Evolutionary conservation across 2,113 vertebrate genomes (phyloP).

Genomic region (Pan paniscus): DNA sequence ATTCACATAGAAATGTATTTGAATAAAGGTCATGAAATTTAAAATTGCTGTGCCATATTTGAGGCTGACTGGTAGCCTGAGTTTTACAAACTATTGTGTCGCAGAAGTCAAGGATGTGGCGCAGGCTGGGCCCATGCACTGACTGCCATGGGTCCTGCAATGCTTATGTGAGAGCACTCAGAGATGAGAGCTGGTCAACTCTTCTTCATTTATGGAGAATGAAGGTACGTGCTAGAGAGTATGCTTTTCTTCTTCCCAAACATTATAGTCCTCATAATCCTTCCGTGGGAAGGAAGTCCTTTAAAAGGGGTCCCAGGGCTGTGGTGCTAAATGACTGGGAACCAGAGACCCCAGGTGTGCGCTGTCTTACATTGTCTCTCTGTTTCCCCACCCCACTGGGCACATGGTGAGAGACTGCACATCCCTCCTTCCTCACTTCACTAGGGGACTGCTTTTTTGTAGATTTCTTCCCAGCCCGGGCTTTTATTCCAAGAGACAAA

Average conservation of each 20-base stretch:
- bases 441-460: not conserved
- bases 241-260: not conserved
- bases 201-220: not conserved
- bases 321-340: not conserved
- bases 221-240: not conserved
- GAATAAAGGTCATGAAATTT: not conserved
- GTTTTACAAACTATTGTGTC: not conserved
- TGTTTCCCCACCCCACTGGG: not conserved
- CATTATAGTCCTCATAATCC: not conserved
- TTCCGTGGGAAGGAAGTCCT: not conserved
- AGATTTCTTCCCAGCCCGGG: not conserved
- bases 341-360: not conserved
- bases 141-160: accelerated
- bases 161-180: not conserved
- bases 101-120: not conserved
- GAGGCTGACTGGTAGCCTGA: not conserved
- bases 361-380: too few species aligned
- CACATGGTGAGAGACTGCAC: not conserved
- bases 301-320: not conserved
- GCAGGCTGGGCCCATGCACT: not conserved
- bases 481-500: constrained; percentile 17
- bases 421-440: not conserved
- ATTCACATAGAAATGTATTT: not conserved
- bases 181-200: not conserved
- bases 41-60: not conserved